Evolutionary conservation across 2,797 vertebrate genomes (phyloP), one percentile per base, ranked within the genome.

Genomic region (Melanotaenia parkinsoni): DNA sequence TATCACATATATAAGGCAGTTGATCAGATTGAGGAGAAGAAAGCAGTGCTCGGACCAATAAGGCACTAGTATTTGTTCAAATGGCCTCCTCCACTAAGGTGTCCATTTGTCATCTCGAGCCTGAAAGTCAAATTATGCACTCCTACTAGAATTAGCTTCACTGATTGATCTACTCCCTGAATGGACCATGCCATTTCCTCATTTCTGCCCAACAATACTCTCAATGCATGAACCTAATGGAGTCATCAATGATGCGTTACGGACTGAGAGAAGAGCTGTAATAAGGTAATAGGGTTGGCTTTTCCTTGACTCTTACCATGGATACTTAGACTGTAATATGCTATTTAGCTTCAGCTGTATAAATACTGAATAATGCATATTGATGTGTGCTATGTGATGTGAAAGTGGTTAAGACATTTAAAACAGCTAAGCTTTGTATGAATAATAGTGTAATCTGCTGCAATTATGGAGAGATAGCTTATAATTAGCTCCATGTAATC

Each of bases 401-500:
- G 63, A 81, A 69, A 68, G 64, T 7, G 30, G 76, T 79, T 82
- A 81, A 76, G 74, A 64, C 69, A 66, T 87, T 87, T 86, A 83
- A 58, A 69, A 33, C 54, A 66, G 78, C 73, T 88, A 84, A 88
- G 77, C 77, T 79, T 38, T 37, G 79, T 68, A 84, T 87, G 82
- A 91, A 89, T 88, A 91, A 90, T 84, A 81, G 69, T 8, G 22
- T 79, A 77, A 90, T 91, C 79, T 79, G 40, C 58, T 81, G 86
- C 83, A 91, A 91, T 93, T 89, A 91, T 86, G 79, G 76, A 83
- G 54, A 86, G 87, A 90, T 85, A 87, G 26, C 66, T 84, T 79
- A 89, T 87, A 90, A 89, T 92, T 91, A 93, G 87, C 74, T 85
- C 28, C 59, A 40, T 84, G 38, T 89, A 90, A 91, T 89, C 86